Evolutionary conservation across 2,797 vertebrate species (phyloP).

Genomic region (Arnoldichthys spilopterus): DNA sequence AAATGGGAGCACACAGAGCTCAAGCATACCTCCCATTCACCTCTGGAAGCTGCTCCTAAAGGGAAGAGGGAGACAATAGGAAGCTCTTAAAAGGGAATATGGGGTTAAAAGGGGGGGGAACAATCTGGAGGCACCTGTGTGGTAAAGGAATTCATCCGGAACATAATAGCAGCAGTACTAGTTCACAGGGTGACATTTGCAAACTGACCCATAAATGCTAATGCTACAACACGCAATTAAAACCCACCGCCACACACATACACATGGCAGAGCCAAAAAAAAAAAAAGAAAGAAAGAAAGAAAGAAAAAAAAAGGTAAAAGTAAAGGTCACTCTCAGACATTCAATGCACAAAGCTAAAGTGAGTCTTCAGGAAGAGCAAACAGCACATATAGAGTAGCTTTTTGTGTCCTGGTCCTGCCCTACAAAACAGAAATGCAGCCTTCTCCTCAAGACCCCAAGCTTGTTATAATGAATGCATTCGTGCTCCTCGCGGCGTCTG

Average conservation of each 20-base stretch:
- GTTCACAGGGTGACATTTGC: slow-evolving; percentile 52
- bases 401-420: slow-evolving; percentile 1
- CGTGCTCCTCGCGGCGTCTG: slow-evolving; percentile 14
- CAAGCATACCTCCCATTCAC: not conserved
- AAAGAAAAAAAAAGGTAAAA: slow-evolving; percentile 1
- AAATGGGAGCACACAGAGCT: not conserved
- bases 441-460: not conserved
- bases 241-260: slow-evolving; percentile 15
- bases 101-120: not conserved
- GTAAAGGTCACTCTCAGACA: slow-evolving; percentile 25
- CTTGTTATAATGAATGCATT: slow-evolving; percentile 10
- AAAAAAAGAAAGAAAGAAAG: no score
- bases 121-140: not conserved
- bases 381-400: not conserved
- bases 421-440: not conserved
- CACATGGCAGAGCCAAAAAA: not conserved
- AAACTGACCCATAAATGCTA: slow-evolving; percentile 42
- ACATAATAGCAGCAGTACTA: slow-evolving; percentile 39
- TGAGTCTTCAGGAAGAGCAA: slow-evolving; percentile 8
- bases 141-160: slow-evolving; percentile 1
- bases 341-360: not conserved
- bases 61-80: not conserved
- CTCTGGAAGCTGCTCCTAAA: not conserved
- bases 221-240: slow-evolving; percentile 51
- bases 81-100: not conserved